Evolutionary conservation across 2,888 invertebrate species (phyloP), one percentile per base, ranked within the genome.

Genomic region (Trissolcus brochymenae): DNA sequence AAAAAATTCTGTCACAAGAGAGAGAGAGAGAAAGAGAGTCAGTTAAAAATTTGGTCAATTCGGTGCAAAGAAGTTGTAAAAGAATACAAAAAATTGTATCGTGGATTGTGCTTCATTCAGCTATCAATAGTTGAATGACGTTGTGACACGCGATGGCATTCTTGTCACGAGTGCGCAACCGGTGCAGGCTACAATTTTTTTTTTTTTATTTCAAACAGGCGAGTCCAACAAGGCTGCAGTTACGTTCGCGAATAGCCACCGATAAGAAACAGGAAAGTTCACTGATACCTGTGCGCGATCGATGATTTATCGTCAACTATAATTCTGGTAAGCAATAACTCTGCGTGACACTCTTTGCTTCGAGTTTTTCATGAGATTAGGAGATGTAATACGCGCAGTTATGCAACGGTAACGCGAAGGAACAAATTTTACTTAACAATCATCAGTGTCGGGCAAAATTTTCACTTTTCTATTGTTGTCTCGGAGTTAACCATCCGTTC

Each of bases 401-500:
- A 35, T 35, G 46, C 46, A 46, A 46, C 46, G n/a, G 46, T 46
- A 46, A 16, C 16, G 16, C 46, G 46, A 14, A n/a, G n/a, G n/a
- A n/a, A 70, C 67, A 66, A 75, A 75, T 62, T 50, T 17, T 35
- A 35, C 35, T 35, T 35, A 11, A 35, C 35, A 35, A 35, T 35
- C 40, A 25, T 50, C n/a, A 7, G 35, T 3, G 51, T 49, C 25
- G 25, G 43, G 51, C 14, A 9, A 46, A 35, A 67, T 76, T 84
- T 85, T 85, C 84, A 84, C 85, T 84, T 84, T 83, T 83, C 82
- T 73, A 84, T 84, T 82, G 84, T 84, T 80, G 79, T 79, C 75
- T 53, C 21, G 29, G 55, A 70, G 65, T 77, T 50, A 64, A 70
- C 70, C 49, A 70, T 56, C 66, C 70, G 57, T 67, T 61, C 67